Base-by-base conservation (phyloP, 2,888 invertebrate species). In the Spicauda simplicius region DNA sequence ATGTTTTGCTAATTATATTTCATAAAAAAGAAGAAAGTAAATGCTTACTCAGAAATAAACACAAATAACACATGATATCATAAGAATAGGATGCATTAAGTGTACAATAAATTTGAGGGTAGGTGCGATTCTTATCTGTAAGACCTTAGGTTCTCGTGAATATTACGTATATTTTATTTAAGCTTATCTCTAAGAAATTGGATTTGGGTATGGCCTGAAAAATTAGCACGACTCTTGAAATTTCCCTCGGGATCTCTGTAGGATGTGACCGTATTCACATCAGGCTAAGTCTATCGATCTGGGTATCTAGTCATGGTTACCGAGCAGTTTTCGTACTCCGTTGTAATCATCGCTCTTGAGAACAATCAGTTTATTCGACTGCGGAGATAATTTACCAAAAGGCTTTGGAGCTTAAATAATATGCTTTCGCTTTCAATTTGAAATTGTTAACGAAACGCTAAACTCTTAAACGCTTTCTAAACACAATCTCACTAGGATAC, bases 261-360 rank as follows among this genome's bases (percentile, higher is more conserved):
- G 59, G 50, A 59, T 59, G 59, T 59, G 59, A 59, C 59, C 50
- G 59, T 50, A 59, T 59, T 59, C 59, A 50, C 59, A 50, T 59
- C 18, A 50, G 48, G 30, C 48, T 48, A 41, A 50, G 59, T 59
- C 48, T 59, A 59, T 59, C 50, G 59, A 50, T 59, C 50, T 50
- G 10, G 50, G 18, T 50, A 1, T 18, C 50, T 50, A 58, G 58
- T 18, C 58, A 59, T 30, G 50, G 50, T 59, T 59, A 59, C 59
- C 59, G 16, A 50, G 59, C 50, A 16, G 50, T 59, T 48, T 59
- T 4, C 1, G n/a, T 20, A 12, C 45, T 45, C 45, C 11, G 45
- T n/a, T 45, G 14, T 45, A 6, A 45, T n/a, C 45, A n/a, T 45
- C n/a, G 45, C 30, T 50, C 48, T 50, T 0, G 10, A 50, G 50